Conservation (phyloP, 2,888 invertebrate species). For the Phasia obesa region DNA sequence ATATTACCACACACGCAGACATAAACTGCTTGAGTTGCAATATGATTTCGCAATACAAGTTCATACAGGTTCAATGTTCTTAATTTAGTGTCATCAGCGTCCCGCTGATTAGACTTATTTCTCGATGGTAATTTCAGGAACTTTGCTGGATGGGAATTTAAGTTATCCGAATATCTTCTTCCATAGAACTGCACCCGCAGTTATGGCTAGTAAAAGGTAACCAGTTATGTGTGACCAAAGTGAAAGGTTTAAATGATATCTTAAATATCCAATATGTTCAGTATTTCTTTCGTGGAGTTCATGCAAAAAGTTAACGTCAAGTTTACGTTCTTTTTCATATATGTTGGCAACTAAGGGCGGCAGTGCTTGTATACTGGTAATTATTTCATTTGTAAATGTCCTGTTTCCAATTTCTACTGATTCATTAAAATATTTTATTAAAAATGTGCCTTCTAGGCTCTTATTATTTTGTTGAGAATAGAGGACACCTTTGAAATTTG, state of each 20-base stretch:
- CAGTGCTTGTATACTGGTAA: not conserved
- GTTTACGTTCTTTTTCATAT: slow-evolving; percentile 6
- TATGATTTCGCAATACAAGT: no score
- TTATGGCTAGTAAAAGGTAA: not conserved
- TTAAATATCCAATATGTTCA: not conserved
- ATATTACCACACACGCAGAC: no score
- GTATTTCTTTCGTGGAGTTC: slow-evolving; percentile 1
- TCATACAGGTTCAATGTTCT: no score
- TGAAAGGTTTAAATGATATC: not conserved
- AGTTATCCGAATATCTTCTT: not conserved
- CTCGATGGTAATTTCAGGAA: not conserved
- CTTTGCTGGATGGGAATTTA: not conserved
- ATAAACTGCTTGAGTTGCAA: no score
- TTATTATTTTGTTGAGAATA: not conserved
- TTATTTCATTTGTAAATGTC: slow-evolving; percentile 2
- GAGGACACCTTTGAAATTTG: not conserved
- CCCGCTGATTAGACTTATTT: not conserved
- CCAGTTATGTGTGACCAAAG: not conserved
- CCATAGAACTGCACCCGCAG: not conserved
- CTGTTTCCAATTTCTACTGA: not conserved
- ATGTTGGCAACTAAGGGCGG: not conserved
- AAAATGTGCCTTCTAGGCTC: not conserved
- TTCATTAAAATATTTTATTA: slow-evolving; percentile 2
- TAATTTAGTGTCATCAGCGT: no score
- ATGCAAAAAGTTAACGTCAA: slow-evolving; percentile 1